Conservation (phyloP, 2,888 invertebrate species). For the Patella depressa region DNA sequence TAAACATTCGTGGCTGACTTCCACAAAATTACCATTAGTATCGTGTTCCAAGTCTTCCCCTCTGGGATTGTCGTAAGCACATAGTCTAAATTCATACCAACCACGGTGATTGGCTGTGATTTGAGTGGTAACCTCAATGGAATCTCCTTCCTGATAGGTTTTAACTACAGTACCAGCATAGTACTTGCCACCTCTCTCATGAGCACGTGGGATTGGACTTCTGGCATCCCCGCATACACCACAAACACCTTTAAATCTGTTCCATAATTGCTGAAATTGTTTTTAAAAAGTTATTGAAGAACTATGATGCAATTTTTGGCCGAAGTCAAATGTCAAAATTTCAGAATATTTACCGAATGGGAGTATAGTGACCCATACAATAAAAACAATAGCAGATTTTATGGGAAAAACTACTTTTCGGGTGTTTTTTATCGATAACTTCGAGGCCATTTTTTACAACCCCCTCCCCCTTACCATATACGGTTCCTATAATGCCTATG, state of each 20-base stretch:
- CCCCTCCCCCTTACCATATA: too few relatives aligned
- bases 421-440: too few relatives aligned
- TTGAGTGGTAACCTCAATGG: slow-evolving; percentile 35
- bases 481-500: too few relatives aligned
- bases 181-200: slow-evolving; percentile 43
- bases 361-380: too few relatives aligned
- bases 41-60: slow-evolving; percentile 39
- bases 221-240: slow-evolving; percentile 48
- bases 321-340: too few relatives aligned
- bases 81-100: slow-evolving; percentile 45
- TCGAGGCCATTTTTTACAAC: too few relatives aligned
- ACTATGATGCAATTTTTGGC: too few relatives aligned
- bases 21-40: slow-evolving; percentile 34
- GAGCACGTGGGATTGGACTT: slow-evolving; percentile 38
- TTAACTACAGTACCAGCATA: slow-evolving; percentile 38
- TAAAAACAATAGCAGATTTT: too few relatives aligned
- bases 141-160: slow-evolving; percentile 33
- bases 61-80: slow-evolving; percentile 41
- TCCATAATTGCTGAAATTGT: slow-evolving; percentile 28
- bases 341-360: too few relatives aligned
- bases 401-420: too few relatives aligned
- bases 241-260: slow-evolving; percentile 35
- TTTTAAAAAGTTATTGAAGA: too few relatives aligned
- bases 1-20: slow-evolving; percentile 42
- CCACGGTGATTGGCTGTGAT: slow-evolving; percentile 48